Percentiles rank a stretch among this genome's conserved stretches.
These are phyloP conservation scores for Ethmia dodecea DNA, from an alignment of 2,888 invertebrate species.

Conservation along the genomic window DNA sequence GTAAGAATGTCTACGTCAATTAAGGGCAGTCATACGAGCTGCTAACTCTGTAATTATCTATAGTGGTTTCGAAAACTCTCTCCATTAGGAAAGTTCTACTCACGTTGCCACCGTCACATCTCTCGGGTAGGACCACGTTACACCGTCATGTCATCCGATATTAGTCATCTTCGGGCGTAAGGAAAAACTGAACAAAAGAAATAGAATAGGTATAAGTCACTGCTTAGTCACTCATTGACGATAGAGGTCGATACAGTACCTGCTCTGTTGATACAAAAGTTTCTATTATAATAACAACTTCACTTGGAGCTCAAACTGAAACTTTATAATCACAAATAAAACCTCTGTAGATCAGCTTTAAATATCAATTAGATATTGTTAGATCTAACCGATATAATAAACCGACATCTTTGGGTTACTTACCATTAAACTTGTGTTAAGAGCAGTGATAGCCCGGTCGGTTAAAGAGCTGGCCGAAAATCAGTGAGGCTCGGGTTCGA, in stretches of 20 bases:
- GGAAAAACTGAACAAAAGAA: constrained; percentile 51
- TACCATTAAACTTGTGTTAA: too few relatives aligned
- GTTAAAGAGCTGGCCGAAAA: too few relatives aligned
- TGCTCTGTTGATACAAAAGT: neutral
- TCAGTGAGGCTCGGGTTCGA: too few relatives aligned
- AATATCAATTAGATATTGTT: too few relatives aligned
- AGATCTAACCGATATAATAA: too few relatives aligned
- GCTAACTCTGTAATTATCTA: constrained; percentile 61
- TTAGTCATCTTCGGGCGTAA: constrained; percentile 51
- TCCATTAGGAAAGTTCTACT: constrained; percentile 59
- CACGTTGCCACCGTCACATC: constrained; percentile 28
- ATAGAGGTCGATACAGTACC: neutral
- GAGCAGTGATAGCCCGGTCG: too few relatives aligned
- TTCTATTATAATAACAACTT: neutral
- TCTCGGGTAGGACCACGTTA: constrained; percentile 23
- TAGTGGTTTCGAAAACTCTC: constrained; percentile 61
- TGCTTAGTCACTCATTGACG: constrained; percentile 11
- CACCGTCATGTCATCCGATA: constrained; percentile 58
- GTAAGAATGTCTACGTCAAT: constrained; percentile 53
- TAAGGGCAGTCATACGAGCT: constrained; percentile 45
- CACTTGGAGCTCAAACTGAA: too few relatives aligned
- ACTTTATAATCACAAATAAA: too few relatives aligned
- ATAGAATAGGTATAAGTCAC: constrained; percentile 22
- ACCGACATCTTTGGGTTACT: too few relatives aligned
- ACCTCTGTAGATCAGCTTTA: too few relatives aligned